Evolutionary conservation across 2,113 vertebrate species (phyloP), one percentile per base, ranked within the genome.

Genomic region (Felis catus): DNA sequence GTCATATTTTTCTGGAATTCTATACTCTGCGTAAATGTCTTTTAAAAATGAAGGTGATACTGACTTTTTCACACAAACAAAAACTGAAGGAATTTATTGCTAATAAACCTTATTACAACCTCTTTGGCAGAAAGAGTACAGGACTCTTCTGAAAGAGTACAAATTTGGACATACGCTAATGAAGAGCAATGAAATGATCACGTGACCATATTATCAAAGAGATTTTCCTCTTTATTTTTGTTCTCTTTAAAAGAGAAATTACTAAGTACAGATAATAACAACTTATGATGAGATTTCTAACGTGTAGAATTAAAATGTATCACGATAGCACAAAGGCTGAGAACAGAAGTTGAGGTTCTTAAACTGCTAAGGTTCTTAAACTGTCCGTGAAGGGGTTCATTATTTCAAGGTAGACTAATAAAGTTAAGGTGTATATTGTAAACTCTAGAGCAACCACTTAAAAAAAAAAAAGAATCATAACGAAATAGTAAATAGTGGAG

Each of bases 211-310:
- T 90, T 80, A 70, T 48, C 85, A 93, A 93, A 71, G 51, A 55
- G 0, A 21, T 45, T 87, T 94, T 71, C 55, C 36, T 48, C 41
- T 90, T 92, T 68, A 48, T 93, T 93, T 87, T 92, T 73, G 55
- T 93, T 93, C 16, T 88, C 66, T 90, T 92, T 48, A 86, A 86
- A 93, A 84, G 71, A 89, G 89, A 83, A n/a, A 70, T 36, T 36
- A 36, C 36, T 36, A 36, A 36, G 36, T 36, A 36, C 36, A 36
- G 36, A 36, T 36, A 36, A 36, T 36, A 36, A 36, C 36, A 36
- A 36, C 36, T 2, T 36, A 36, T 36, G 36, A 36, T 36, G 36
- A 36, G 36, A 36, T 36, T 36, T 36, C 36, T 36, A 36, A 36
- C 36, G 36, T 36, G 36, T 36, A 36, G 36, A 36, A 36, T 36